These are phyloP conservation scores for Alca torda DNA, from an alignment of 2,797 vertebrate genomes.

Conservation along the genomic window DNA sequence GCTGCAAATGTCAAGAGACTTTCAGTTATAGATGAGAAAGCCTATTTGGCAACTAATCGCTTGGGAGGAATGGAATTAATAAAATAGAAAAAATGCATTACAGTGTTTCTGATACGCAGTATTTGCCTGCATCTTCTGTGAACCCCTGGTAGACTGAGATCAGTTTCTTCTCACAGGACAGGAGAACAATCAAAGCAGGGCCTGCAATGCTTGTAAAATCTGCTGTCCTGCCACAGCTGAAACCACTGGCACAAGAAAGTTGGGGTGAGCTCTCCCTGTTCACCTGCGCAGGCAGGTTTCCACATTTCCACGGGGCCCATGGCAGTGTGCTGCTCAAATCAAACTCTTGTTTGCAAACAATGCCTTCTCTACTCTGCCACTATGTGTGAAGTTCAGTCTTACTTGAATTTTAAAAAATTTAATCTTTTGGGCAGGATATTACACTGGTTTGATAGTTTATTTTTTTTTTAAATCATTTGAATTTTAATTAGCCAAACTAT, in stretches of 20 bases:
- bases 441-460: background rate
- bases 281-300: background rate
- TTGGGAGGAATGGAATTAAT: background rate
- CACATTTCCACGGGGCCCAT: background rate
- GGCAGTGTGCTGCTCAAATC: background rate
- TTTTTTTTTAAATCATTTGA: background rate
- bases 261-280: background rate
- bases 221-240: background rate
- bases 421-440: background rate
- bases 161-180: conserved; percentile 16
- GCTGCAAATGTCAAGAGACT: background rate
- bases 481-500: background rate
- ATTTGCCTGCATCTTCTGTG: background rate
- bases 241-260: background rate
- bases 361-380: background rate
- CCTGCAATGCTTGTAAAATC: conserved; percentile 12
- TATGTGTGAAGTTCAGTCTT: background rate
- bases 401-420: background rate
- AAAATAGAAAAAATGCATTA: background rate
- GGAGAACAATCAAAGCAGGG: background rate
- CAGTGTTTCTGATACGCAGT: background rate
- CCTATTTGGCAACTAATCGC: background rate
- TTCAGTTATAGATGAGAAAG: background rate
- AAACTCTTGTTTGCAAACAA: background rate
- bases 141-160: background rate